A percentile compares a stretch with the other conserved stretches of the same genome.
These are phyloP conservation scores for Folsomia manolachei DNA, from an alignment of 2,888 invertebrate genomes.

Conservation along the genomic window DNA sequence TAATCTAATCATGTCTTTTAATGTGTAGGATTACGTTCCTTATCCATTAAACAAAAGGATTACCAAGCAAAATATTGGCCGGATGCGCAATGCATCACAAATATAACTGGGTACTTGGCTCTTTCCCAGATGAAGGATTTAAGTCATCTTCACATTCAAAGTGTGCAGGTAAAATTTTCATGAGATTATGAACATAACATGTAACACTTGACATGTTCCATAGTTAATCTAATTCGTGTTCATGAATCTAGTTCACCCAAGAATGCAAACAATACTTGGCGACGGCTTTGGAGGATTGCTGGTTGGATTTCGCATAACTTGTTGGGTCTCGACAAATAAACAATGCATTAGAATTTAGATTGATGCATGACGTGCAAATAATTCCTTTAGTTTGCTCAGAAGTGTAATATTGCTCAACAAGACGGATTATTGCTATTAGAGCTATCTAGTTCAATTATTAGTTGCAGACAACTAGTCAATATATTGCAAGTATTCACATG, in stretches of 20 bases:
- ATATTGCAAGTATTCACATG: neutral
- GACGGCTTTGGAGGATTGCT: constrained; percentile 39
- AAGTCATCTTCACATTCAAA: constrained; percentile 34
- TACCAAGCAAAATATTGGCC: constrained; percentile 43
- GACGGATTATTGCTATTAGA: neutral
- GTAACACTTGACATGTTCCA: neutral
- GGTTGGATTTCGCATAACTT: constrained; percentile 33
- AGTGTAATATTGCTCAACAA: neutral
- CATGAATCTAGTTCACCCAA: constrained; percentile 31
- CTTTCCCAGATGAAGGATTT: constrained; percentile 33
- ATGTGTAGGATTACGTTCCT: constrained; percentile 25
- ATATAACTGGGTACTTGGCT: constrained; percentile 34
- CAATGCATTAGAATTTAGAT: neutral
- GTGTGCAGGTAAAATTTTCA: constrained; percentile 38
- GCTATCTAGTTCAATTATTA: neutral
- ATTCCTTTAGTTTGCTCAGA: neutral
- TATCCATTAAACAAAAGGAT: constrained; percentile 39
- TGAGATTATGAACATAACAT: neutral
- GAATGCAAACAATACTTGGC: constrained; percentile 35
- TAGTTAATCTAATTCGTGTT: constrained; percentile 6
- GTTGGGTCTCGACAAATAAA: constrained; percentile 27
- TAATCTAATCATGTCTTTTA: neutral
- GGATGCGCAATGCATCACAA: constrained; percentile 40
- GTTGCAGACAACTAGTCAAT: neutral
- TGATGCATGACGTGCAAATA: constrained; percentile 1